A percentile compares a stretch with the other conserved stretches of the same genome.
Conservation (phyloP, 2,888 invertebrate species). For the Blastobasis lacticolella region DNA sequence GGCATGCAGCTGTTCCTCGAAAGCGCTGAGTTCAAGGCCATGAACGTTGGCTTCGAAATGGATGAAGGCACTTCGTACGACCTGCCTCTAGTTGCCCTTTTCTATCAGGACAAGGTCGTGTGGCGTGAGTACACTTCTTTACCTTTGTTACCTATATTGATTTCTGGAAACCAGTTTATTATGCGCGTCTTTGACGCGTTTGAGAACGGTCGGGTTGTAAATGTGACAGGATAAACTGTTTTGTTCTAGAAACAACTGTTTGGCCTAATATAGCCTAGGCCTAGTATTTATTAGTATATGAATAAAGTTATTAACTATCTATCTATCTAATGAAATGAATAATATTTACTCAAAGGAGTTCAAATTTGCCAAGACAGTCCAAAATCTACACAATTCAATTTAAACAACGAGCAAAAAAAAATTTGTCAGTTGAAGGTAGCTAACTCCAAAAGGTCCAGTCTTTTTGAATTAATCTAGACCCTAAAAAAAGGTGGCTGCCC, state of each 20-base stretch:
- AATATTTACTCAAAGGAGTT: no score
- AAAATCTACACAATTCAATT: neutral
- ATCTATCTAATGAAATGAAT: no score
- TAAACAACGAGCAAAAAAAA: no score
- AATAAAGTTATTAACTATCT: neutral
- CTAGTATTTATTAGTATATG: no score
- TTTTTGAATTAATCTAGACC: no score
- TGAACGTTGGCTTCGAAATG: slow-evolving; percentile 85
- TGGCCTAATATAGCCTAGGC: neutral
- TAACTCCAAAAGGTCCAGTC: no score
- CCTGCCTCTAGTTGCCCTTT: slow-evolving; percentile 57
- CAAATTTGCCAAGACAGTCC: neutral
- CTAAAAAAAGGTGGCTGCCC: neutral
- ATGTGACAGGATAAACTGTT: neutral
- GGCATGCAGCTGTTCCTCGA: slow-evolving; percentile 83
- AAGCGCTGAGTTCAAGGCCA: slow-evolving; percentile 76
- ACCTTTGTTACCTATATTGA: neutral
- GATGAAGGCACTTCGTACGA: slow-evolving; percentile 85
- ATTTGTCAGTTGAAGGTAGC: no score
- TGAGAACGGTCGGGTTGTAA: neutral
- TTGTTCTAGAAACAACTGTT: neutral
- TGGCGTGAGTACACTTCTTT: slow-evolving; percentile 79
- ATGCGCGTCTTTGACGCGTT: neutral
- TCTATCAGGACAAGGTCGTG: slow-evolving; percentile 81
- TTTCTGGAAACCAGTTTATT: neutral